Conservation (phyloP, 2,797 vertebrate genomes). For the Cryptoblepharus egeriae region DNA sequence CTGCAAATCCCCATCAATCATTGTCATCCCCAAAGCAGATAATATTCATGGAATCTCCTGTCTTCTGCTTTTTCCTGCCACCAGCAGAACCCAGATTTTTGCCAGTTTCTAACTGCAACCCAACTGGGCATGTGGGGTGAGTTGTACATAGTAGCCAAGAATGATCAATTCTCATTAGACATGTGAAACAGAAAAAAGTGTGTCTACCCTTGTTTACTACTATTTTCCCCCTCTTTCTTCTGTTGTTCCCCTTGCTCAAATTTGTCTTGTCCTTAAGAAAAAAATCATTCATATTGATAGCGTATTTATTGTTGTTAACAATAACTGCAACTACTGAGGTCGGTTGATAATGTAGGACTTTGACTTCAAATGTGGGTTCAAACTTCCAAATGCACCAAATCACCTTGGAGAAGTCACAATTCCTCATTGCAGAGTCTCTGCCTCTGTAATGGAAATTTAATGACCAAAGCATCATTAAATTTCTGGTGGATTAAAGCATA, state of each 20-base stretch:
- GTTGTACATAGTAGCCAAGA: background rate
- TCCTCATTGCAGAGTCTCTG: background rate
- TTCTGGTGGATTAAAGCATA: slow-evolving; percentile 15
- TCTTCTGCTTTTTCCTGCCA: background rate
- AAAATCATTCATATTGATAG: background rate
- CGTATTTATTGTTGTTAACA: too few species aligned
- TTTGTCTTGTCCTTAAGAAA: background rate
- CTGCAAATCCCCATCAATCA: too few species aligned
- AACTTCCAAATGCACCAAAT: background rate
- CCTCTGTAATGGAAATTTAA: slow-evolving; percentile 25
- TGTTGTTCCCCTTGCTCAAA: background rate
- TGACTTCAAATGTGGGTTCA: background rate
- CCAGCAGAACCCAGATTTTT: background rate
- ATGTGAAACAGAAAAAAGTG: background rate
- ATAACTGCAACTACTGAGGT: background rate
- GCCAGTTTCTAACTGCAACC: background rate
- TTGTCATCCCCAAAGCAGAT: background rate
- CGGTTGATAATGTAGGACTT: background rate
- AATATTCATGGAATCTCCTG: background rate
- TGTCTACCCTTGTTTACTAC: too few species aligned
- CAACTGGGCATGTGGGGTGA: background rate
- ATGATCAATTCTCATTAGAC: background rate
- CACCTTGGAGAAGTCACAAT: slow-evolving; percentile 7
- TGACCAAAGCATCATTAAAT: slow-evolving; percentile 19
- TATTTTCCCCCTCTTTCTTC: background rate